Evolutionary conservation across 2,797 vertebrate species (phyloP), one percentile per base, ranked within the genome.

Genomic region (Oreochromis grahami): DNA sequence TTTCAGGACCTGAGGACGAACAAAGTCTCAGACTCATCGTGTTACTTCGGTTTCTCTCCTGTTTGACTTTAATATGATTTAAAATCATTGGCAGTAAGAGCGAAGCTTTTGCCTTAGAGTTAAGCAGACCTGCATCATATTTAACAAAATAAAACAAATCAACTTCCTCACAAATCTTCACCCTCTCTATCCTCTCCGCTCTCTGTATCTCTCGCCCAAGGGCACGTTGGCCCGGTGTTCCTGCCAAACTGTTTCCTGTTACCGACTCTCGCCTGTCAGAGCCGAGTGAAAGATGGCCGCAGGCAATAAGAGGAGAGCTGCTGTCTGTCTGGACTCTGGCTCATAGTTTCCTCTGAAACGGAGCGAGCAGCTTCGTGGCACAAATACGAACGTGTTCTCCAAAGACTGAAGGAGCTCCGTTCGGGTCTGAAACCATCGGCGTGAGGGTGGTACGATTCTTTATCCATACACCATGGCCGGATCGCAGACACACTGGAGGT

Each of bases 241-340:
- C 79, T 92, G 92, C 92, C 92, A 93, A 92, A 88, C 76, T 72
- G 85, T 74, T 91, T 93, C 92, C 91, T 91, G 92, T 91, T 85
- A 89, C 83, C 56, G 84, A 82, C 78, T 87, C 78, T 80, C 7
- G 21, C 55, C 90, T 91, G 90, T 93, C 92, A 84, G 86, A 79
- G 80, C 41, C 45, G 83, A 92, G 86, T 93, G 92, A 92, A 88
- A 88, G 90, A 93, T 91, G 86, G 81, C 72, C 12, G 58, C 51
- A 89, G 90, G 88, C 88, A 88, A 90, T 88, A 85, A 88, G 84
- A 85, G 85, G 68, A 91, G 85, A 91, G 90, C 82, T n/a, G 84
- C 78, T 87, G 86, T 65, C 72, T 79, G 85, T 89, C 81, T 85
- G 72, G 24, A 77, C 53, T 63, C 53, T 21, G 41, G 8, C 78